A percentile compares a stretch with the other conserved stretches of the same genome.
Conservation (phyloP, 1,140 invertebrate species). For the Hermetia illucens region DNA sequence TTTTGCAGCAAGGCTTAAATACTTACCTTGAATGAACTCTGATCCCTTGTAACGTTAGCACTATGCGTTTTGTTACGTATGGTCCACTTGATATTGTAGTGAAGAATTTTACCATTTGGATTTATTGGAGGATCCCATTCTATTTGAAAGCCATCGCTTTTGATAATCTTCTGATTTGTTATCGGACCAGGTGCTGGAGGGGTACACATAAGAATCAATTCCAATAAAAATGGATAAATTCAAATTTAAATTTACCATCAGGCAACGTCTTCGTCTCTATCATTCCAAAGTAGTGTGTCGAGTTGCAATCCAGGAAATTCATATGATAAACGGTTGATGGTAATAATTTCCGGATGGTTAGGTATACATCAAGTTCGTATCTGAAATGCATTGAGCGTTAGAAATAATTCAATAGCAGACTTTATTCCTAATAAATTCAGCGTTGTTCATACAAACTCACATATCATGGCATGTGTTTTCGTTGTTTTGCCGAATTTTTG, state of each 20-base stretch:
- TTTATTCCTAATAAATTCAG: not conserved
- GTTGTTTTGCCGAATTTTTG: not conserved
- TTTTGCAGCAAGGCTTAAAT: not conserved
- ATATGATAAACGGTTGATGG: not conserved
- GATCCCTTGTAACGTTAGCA: slow-evolving; percentile 18
- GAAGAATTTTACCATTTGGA: slow-evolving; percentile 21
- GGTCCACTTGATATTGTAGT: slow-evolving; percentile 25
- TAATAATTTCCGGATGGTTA: not conserved
- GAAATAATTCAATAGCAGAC: not conserved
- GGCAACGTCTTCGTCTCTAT: not conserved
- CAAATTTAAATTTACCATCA: not conserved
- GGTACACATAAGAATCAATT: not conserved
- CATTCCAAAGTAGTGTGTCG: not conserved
- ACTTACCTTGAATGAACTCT: slow-evolving; percentile 1
- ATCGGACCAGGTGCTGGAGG: slow-evolving; percentile 23
- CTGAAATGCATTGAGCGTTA: not conserved
- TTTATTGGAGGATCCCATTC: slow-evolving; percentile 22
- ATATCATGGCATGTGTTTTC: not conserved
- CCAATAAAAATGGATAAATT: not conserved
- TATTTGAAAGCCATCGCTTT: slow-evolving; percentile 21
- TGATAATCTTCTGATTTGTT: slow-evolving; percentile 15
- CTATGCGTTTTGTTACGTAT: slow-evolving; percentile 24
- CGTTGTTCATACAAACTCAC: not conserved
- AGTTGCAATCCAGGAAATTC: not conserved
- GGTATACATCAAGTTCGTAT: not conserved